Percentiles rank a stretch among this genome's conserved stretches.
These are phyloP conservation scores for Zalophus californianus DNA, from an alignment of 2,797 vertebrate genomes.

Conservation along the genomic window DNA sequence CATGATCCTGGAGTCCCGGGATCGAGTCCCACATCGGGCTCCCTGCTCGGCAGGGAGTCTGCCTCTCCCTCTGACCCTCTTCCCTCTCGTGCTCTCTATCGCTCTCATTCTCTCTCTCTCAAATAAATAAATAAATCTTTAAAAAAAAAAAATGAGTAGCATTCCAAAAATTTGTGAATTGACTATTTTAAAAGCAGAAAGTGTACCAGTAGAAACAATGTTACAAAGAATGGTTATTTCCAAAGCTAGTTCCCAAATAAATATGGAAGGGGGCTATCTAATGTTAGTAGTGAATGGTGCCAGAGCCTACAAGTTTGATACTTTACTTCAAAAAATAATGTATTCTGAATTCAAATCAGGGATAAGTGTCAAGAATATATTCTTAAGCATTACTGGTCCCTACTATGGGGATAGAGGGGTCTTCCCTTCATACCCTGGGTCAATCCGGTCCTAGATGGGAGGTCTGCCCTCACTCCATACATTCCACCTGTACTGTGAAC, in stretches of 20 bases:
- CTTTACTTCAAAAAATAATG: neutral
- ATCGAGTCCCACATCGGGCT: too few species aligned
- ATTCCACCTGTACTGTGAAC: neutral
- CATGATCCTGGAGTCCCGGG: too few species aligned
- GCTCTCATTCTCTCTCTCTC: too few species aligned
- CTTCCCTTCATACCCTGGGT: neutral
- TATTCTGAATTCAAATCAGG: neutral
- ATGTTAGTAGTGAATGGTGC: neutral
- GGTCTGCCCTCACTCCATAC: neutral
- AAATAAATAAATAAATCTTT: too few species aligned
- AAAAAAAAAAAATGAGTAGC: neutral
- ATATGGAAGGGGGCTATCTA: neutral
- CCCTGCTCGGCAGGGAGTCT: too few species aligned
- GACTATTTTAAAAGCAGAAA: constrained; percentile 22
- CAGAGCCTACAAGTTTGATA: neutral
- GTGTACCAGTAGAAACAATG: neutral
- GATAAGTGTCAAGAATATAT: neutral
- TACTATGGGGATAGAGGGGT: neutral
- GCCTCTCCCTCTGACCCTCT: too few species aligned
- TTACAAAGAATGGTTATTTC: neutral
- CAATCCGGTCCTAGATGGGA: neutral
- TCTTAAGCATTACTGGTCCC: neutral
- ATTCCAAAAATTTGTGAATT: neutral
- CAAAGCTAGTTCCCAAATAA: neutral
- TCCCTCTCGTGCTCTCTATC: too few species aligned